phyloP scores from a whole-genome alignment of 2,113 vertebrate species.

The Cromileptes altivelis region DNA sequence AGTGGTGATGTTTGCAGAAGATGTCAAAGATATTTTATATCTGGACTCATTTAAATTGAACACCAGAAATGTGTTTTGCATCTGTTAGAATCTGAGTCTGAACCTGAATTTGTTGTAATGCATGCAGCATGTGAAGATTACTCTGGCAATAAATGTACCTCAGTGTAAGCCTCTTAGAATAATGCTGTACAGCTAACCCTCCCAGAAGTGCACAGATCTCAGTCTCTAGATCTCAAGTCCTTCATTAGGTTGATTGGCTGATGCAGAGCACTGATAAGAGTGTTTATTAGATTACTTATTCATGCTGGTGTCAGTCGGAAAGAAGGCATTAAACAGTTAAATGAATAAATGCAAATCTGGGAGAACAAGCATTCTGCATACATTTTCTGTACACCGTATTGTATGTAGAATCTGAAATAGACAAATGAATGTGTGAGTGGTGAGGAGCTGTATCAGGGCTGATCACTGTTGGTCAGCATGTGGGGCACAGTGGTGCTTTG shows the following conservation, averaged over 20 bases:
- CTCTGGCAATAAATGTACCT: not conserved
- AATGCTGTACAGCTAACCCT: not conserved
- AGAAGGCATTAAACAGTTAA: not conserved
- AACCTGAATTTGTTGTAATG: not conserved
- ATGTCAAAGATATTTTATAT: too few relatives aligned
- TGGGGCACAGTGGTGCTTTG: not conserved
- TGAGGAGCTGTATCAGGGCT: not conserved
- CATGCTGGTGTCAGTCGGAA: not conserved
- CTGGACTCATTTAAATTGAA: not conserved
- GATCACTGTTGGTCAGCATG: not conserved
- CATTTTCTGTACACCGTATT: not conserved
- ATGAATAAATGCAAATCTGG: not conserved
- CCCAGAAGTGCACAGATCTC: not conserved
- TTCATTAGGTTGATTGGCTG: constrained; percentile 4
- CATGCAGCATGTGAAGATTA: not conserved
- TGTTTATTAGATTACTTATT: not conserved
- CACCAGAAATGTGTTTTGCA: not conserved
- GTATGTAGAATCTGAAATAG: not conserved
- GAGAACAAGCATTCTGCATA: not conserved
- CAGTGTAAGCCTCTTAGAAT: not conserved
- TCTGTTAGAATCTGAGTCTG: not conserved
- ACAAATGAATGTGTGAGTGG: not conserved
- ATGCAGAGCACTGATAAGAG: not conserved
- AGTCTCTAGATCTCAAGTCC: not conserved
- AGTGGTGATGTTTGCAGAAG: not conserved